Evolutionary conservation across 2,797 vertebrate species (phyloP).

Genomic region (Poliocrania exsul): DNA sequence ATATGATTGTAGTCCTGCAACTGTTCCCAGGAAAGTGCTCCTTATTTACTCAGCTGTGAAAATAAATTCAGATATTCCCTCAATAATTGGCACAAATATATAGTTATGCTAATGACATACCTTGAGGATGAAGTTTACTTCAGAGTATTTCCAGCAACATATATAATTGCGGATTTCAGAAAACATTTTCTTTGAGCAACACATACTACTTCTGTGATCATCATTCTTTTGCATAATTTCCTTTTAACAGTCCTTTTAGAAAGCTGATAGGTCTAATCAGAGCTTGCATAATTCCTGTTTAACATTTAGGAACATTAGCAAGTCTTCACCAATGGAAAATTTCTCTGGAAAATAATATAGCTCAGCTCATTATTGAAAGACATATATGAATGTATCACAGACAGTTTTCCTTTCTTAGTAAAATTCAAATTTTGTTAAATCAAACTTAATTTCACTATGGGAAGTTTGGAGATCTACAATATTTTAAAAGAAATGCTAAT

Average conservation of each 20-base stretch:
- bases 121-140: background rate
- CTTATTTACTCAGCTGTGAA: constrained; percentile 1
- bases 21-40: background rate
- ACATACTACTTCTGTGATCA: rapidly evolving
- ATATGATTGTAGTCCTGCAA: background rate
- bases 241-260: background rate
- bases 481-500: background rate
- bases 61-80: background rate
- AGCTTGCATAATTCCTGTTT: constrained; percentile 21
- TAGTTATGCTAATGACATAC: background rate
- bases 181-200: background rate
- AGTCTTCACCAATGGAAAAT: constrained; percentile 13
- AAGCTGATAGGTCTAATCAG: background rate
- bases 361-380: background rate
- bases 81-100: background rate
- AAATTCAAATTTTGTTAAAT: background rate
- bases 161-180: background rate
- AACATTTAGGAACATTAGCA: constrained; percentile 9
- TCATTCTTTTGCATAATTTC: background rate
- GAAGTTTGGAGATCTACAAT: background rate
- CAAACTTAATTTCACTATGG: background rate
- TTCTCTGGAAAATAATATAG: background rate
- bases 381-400: background rate
- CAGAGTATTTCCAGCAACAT: background rate
- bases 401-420: background rate